Evolutionary conservation across 2,888 invertebrate species (phyloP).

Genomic region (Tetanocera ferruginea): DNA sequence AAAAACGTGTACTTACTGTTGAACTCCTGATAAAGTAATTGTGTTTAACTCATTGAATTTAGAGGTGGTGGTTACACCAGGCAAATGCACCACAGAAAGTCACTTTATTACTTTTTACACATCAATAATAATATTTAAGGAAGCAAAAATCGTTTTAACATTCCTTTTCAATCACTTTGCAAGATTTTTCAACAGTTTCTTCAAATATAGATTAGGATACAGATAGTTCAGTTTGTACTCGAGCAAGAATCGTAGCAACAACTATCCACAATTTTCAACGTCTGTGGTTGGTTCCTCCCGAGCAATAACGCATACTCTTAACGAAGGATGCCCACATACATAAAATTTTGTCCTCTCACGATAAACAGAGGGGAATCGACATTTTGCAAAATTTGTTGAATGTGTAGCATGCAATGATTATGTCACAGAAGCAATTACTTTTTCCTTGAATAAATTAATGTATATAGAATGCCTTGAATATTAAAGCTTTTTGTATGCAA

Average conservation of each 20-base stretch:
- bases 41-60: neutral
- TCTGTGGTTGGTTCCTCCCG: slow-evolving; percentile 27
- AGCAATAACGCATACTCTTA: slow-evolving; percentile 34
- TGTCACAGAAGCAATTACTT: slow-evolving; percentile 8
- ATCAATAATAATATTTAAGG: neutral
- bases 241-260: slow-evolving; percentile 20
- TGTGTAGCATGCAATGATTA: slow-evolving; percentile 6
- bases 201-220: slow-evolving; percentile 24
- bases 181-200: slow-evolving; percentile 11
- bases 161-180: slow-evolving; percentile 6
- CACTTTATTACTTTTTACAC: slow-evolving; percentile 3
- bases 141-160: neutral
- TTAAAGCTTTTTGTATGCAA: slow-evolving; percentile 13
- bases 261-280: slow-evolving; percentile 28
- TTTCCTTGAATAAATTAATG: neutral
- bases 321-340: slow-evolving; percentile 47
- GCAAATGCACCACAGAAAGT: neutral
- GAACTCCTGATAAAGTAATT: neutral
- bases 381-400: neutral
- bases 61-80: neutral
- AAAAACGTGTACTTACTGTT: slow-evolving; percentile 27
- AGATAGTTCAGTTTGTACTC: slow-evolving; percentile 19
- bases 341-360: slow-evolving; percentile 35
- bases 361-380: slow-evolving; percentile 2
- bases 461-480: no score